phyloP scores from a whole-genome alignment of 30 jellyfish, hydroid and myxozoan genomes.

The Aurelia coerulea region DNA sequence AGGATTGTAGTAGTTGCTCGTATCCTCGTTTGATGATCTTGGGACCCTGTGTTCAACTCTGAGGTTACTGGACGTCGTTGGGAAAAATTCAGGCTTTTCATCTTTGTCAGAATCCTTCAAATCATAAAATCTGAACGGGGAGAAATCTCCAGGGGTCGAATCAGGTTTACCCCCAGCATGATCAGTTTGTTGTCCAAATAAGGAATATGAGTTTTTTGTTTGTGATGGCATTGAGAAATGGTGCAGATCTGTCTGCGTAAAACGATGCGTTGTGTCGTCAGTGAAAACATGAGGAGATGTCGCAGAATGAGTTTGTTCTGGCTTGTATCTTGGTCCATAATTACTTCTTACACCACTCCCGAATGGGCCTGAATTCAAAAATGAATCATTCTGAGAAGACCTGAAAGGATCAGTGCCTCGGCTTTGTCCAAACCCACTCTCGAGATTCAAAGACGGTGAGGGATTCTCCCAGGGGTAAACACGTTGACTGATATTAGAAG shows the following conservation, averaged over 20 bases:
- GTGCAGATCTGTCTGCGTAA: constrained; percentile 47
- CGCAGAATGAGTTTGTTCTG: constrained; percentile 45
- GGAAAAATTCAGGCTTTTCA: not conserved
- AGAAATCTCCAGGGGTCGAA: not conserved
- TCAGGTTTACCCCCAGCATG: not conserved
- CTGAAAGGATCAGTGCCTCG: not conserved
- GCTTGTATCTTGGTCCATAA: not conserved
- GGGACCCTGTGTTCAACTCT: not conserved
- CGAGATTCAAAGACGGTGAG: not conserved
- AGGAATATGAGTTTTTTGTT: not conserved
- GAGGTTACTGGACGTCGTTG: not conserved
- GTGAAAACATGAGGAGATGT: constrained; percentile 41
- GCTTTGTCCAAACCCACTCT: constrained; percentile 21
- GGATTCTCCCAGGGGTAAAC: constrained; percentile 69
- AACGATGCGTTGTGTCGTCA: constrained; percentile 40
- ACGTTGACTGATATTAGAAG: constrained; percentile 6
- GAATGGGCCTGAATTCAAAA: too few species aligned
- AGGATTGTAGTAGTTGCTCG: constrained; percentile 5
- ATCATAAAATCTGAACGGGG: constrained; percentile 39
- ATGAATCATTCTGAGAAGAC: not conserved
- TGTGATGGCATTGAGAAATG: not conserved
- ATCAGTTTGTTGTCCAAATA: constrained; percentile 2
- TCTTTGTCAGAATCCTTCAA: constrained; percentile 7
- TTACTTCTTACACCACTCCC: too few species aligned
- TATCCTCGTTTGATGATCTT: not conserved